Evolutionary conservation across 2,113 vertebrate genomes (phyloP).

Genomic region (Tachuris rubrigastra): DNA sequence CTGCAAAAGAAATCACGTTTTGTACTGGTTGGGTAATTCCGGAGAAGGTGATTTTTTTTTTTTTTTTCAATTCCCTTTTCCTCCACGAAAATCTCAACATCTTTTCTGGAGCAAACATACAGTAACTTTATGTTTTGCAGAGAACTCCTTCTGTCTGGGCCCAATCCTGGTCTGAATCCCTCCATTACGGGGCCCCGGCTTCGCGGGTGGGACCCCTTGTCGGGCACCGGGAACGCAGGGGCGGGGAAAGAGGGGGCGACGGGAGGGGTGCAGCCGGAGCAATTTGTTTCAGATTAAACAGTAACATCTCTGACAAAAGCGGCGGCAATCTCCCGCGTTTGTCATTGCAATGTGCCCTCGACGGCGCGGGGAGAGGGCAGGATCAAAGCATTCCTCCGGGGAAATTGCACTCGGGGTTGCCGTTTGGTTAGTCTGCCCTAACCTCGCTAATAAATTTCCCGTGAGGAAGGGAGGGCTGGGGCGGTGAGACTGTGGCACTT

Average conservation of each 20-base stretch:
- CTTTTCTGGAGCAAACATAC: accelerated
- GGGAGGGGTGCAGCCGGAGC: not conserved
- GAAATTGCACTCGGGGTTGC: slow-evolving; percentile 71
- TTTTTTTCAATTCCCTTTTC: accelerated
- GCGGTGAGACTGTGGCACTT: not conserved
- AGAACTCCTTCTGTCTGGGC: accelerated
- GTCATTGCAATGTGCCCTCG: slow-evolving; percentile 48
- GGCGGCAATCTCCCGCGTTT: slow-evolving; percentile 34
- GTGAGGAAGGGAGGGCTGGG: slow-evolving; percentile 25
- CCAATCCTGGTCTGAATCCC: accelerated
- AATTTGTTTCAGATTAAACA: slow-evolving; percentile 48
- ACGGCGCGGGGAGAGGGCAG: slow-evolving; percentile 19
- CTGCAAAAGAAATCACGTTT: not conserved
- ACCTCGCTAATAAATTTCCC: slow-evolving; percentile 82
- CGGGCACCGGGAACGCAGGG: not conserved
- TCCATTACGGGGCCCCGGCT: not conserved
- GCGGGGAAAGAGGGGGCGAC: no score
- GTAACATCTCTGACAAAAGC: not conserved
- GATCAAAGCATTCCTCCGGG: slow-evolving; percentile 90
- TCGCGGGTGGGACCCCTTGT: not conserved
- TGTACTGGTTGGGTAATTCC: not conserved
- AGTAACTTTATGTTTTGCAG: accelerated
- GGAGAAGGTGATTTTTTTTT: not conserved
- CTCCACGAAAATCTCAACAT: not conserved
- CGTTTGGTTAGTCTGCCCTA: slow-evolving; percentile 78